Evolutionary conservation across 2,113 vertebrate genomes (phyloP).

Genomic region (Pseudonaja textilis): DNA sequence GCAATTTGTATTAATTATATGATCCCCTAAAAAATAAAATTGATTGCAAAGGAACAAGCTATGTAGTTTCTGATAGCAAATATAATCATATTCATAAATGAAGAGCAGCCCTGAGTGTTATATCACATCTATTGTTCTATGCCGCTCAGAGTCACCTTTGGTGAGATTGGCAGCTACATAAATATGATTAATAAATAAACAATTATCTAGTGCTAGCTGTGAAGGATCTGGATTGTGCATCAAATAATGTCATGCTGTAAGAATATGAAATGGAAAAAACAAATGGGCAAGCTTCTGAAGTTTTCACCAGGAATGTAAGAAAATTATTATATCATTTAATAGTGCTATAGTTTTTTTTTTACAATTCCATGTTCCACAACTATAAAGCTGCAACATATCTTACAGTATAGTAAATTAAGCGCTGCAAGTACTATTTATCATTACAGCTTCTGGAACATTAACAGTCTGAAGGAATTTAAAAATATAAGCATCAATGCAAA

Average conservation of each 20-base stretch:
- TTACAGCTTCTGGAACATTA: not conserved
- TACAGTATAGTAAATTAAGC: not conserved
- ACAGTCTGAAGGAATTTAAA: not conserved
- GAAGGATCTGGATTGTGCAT: not conserved
- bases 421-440: not conserved
- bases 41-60: conserved; percentile 12
- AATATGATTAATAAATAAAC: not conserved
- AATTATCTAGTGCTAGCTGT: not conserved
- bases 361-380: not conserved
- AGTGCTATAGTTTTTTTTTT: not conserved
- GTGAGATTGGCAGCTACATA: not conserved
- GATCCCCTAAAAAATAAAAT: conserved; percentile 71
- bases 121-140: not conserved
- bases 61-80: not conserved
- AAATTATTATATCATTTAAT: not conserved
- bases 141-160: not conserved
- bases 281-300: not conserved
- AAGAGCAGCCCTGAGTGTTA: not conserved
- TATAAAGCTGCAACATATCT: not conserved
- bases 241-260: not conserved
- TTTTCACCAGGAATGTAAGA: not conserved
- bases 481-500: not conserved
- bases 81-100: not conserved
- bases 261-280: not conserved
- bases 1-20: conserved; percentile 96